Evolutionary conservation across 1,140 invertebrate species (phyloP).

Genomic region (Frieseomelitta varia): DNA sequence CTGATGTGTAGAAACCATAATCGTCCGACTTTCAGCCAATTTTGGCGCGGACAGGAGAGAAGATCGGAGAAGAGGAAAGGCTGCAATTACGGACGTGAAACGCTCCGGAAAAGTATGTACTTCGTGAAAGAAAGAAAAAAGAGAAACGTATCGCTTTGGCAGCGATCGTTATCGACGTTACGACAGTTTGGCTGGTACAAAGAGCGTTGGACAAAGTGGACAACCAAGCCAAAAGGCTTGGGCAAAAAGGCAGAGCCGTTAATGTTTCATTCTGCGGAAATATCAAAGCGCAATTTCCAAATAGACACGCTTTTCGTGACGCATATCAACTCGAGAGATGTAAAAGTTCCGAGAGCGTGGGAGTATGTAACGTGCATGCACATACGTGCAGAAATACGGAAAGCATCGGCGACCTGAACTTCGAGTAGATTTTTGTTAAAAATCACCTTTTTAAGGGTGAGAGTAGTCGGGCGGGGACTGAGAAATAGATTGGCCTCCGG

Average conservation of each 20-base stretch:
- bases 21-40: no score
- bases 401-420: background rate
- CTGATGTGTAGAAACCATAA: no score
- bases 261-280: background rate
- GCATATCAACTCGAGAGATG: background rate
- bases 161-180: background rate
- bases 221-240: slow-evolving; percentile 2
- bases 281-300: background rate
- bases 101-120: background rate
- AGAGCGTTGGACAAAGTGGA: background rate
- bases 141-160: background rate
- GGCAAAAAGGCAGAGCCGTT: background rate
- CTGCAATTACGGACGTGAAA: background rate
- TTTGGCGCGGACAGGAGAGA: no score
- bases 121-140: background rate
- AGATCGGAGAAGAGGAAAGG: no score
- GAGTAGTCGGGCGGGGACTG: no score
- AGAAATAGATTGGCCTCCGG: background rate
- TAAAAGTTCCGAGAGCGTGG: background rate
- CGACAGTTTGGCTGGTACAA: background rate
- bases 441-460: background rate
- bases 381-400: background rate
- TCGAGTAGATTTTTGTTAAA: background rate
- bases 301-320: background rate
- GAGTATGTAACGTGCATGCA: no score